A percentile compares a stretch with the other conserved stretches of the same genome.
phyloP scores from a whole-genome alignment of 2,797 vertebrate genomes.

The Ctenochaetus hawaiiensis region DNA sequence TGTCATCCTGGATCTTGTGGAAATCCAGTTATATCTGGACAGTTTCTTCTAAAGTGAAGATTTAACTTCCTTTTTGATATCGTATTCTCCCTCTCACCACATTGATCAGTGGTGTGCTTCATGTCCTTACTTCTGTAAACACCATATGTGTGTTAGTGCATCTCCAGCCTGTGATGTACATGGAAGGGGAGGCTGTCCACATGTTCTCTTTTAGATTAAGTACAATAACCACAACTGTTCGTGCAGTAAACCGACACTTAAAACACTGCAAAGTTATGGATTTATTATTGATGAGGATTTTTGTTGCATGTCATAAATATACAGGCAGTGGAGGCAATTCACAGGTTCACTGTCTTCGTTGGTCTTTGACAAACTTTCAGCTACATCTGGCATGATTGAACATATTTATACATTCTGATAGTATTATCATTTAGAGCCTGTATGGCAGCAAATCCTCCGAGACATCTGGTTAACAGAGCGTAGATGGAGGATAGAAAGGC shows the following conservation, averaged over 20 bases:
- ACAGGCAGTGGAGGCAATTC: neutral
- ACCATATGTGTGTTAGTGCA: neutral
- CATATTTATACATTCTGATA: slow-evolving; percentile 39
- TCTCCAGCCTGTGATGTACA: neutral
- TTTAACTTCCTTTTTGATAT: slow-evolving; percentile 32
- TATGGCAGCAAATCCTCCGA: slow-evolving; percentile 60
- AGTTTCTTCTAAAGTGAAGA: slow-evolving; percentile 34
- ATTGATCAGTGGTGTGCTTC: neutral
- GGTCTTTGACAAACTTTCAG: neutral
- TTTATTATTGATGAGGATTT: neutral
- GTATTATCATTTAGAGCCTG: slow-evolving; percentile 59
- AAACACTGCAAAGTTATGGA: neutral
- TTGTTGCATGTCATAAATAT: neutral
- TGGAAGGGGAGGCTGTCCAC: neutral
- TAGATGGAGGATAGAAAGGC: slow-evolving; percentile 48
- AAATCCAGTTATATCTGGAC: slow-evolving; percentile 47
- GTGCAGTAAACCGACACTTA: neutral
- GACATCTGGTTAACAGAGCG: slow-evolving; percentile 76
- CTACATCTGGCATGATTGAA: neutral
- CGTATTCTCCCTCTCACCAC: slow-evolving; percentile 19
- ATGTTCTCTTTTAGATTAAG: neutral
- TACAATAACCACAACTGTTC: neutral
- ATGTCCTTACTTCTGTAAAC: neutral
- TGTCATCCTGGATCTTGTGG: slow-evolving; percentile 38
- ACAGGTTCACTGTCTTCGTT: neutral